Conservation (phyloP, 2,888 invertebrate genomes). For the Luffia ferchaultella region DNA sequence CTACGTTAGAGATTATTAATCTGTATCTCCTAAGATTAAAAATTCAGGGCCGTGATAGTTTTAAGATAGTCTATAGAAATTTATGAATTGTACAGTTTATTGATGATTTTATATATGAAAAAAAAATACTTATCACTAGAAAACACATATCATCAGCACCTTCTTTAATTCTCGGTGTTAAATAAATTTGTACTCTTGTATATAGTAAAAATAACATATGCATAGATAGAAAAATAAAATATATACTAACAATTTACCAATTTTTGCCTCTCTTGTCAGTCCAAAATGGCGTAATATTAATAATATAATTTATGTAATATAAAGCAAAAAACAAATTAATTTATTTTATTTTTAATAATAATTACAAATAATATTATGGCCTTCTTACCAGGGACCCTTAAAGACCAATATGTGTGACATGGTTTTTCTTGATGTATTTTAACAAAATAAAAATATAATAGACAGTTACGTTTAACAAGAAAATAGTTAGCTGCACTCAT, state of each 20-base stretch:
- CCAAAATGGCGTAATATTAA: background rate
- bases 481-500: no score
- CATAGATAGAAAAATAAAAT: background rate
- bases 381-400: background rate
- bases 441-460: no score
- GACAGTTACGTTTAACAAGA: no score
- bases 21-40: constrained; percentile 28
- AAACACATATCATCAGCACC: constrained; percentile 61
- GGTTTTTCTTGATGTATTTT: background rate
- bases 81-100: constrained; percentile 11
- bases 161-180: constrained; percentile 53
- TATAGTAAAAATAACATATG: background rate
- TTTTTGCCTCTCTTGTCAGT: background rate
- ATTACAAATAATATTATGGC: background rate
- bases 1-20: constrained; percentile 9
- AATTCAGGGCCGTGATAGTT: constrained; percentile 53
- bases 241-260: background rate
- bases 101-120: constrained; percentile 48
- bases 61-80: constrained; percentile 30
- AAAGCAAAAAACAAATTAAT: no score
- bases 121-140: constrained; percentile 31
- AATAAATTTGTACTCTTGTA: background rate
- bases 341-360: background rate
- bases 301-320: no score
- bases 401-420: background rate